Evolutionary conservation across 2,113 vertebrate species (phyloP), one percentile per base, ranked within the genome.

Genomic region (Nannospalax galili): DNA sequence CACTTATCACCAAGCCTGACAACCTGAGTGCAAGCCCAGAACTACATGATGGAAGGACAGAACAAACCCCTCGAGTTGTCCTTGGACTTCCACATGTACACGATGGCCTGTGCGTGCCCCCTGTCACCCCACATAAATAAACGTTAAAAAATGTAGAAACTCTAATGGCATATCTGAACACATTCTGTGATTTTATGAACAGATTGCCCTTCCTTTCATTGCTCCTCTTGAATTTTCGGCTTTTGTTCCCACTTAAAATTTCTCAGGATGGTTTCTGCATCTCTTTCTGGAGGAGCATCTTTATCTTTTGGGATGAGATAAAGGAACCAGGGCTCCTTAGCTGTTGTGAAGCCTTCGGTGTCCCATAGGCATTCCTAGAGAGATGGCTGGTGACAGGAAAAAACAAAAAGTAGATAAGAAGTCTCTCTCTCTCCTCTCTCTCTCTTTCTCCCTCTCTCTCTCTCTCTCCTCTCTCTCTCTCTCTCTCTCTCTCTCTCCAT

Each of bases 221-320:
- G 84, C 28, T 93, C 19, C 12, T 80, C 42, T 79, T 81, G 24
- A 26, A 81, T 80, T 35, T 67, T 84, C 94, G 48, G 81, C 26
- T 7, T 89, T 73, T 64, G 2, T 7, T 81, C 95, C 40, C 69
- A 69, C 40, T 89, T 89, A 88, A 35, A 40, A 26, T 48, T 56
- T 94, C 48, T 74, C 48, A 67, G 30, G n/a, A 19, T 86, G 10
- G 14, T 52, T 88, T 92, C 28, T 24, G 3, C 60, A 3, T 79
- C n/a, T 86, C n/a, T 87, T 85, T n/a, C n/a, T 48, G 9, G 35
- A 45, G 56, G 9, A 35, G 24, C 5, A 79, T n/a, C 4, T 92
- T 70, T 77, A 77, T n/a, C 37, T 93, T n/a, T 94, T 91, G n/a
- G n/a, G 22, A 69, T 45, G 64, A 52, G n/a, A n/a, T n/a, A 56